Evolutionary conservation across 2,113 vertebrate genomes (phyloP).

Genomic region (Monarcha castaneiventris): DNA sequence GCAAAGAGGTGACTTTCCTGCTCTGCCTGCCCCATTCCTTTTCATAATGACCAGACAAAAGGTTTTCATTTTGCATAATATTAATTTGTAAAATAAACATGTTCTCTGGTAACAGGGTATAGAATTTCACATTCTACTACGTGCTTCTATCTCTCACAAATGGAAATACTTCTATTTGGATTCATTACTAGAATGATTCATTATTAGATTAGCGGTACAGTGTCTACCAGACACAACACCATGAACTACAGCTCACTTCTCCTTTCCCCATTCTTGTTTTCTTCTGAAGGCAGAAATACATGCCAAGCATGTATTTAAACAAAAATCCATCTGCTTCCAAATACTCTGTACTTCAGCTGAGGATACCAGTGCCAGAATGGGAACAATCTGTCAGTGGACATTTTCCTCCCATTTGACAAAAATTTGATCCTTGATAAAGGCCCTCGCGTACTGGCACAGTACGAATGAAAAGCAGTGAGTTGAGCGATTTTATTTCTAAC

Average conservation of each 20-base stretch:
- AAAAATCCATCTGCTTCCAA: neutral
- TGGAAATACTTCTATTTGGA: neutral
- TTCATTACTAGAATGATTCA: neutral
- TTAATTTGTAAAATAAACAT: neutral
- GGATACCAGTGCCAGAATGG: neutral
- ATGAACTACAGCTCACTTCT: neutral
- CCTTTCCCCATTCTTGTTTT: neutral
- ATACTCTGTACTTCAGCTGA: neutral
- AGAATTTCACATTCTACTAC: neutral
- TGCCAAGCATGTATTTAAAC: neutral
- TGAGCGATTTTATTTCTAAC: neutral
- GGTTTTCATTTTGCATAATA: neutral
- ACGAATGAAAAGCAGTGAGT: neutral
- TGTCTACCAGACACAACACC: neutral
- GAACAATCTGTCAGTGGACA: neutral
- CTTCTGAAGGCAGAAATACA: neutral
- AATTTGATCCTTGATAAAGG: neutral
- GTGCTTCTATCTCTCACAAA: neutral
- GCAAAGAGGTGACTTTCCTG: neutral
- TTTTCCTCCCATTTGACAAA: neutral
- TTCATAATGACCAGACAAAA: neutral
- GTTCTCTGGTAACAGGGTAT: neutral
- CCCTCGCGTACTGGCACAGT: rapidly evolving
- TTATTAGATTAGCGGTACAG: neutral
- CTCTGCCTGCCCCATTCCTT: neutral